Conservation (phyloP, 2,113 vertebrate species). For the Gnathonemus echidnorhynchus region DNA sequence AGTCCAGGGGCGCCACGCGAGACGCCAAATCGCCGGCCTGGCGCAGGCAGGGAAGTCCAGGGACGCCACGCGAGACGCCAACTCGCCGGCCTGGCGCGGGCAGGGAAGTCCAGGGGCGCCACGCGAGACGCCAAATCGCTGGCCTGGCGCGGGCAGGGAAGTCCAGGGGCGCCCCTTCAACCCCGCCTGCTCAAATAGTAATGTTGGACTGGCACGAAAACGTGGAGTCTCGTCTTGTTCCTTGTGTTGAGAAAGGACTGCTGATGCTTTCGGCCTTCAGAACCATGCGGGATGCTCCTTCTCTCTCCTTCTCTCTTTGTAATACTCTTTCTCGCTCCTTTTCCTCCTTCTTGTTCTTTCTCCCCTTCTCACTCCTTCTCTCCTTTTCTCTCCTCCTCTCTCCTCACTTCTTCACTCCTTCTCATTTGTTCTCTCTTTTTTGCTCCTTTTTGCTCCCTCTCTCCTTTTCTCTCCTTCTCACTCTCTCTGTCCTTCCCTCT, state of each 20-base stretch:
- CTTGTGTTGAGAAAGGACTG: not conserved
- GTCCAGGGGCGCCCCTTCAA: not conserved
- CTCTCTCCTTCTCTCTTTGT: not conserved
- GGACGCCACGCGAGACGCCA: too few species aligned
- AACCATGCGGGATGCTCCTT: not conserved
- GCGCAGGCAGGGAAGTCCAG: too few species aligned
- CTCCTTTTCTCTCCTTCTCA: not conserved
- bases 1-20: too few species aligned
- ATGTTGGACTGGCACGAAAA: not conserved
- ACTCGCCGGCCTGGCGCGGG: not conserved
- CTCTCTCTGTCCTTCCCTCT: not conserved
- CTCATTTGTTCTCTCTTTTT: not conserved
- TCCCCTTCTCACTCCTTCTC: not conserved
- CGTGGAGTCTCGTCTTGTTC: not conserved
- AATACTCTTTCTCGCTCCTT: not conserved
- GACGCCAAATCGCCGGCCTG: too few species aligned
- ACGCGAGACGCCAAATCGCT: too few species aligned
- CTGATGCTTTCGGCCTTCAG: not conserved
- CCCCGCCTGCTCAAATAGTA: not conserved
- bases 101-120: not conserved
- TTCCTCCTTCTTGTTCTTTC: not conserved
- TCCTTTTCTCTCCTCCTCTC: not conserved
- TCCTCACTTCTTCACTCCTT: not conserved
- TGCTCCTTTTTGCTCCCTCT: not conserved
- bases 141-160: not conserved